These are phyloP conservation scores for Lagodon rhomboides DNA, from an alignment of 2,797 vertebrate genomes.

Conservation along the genomic window DNA sequence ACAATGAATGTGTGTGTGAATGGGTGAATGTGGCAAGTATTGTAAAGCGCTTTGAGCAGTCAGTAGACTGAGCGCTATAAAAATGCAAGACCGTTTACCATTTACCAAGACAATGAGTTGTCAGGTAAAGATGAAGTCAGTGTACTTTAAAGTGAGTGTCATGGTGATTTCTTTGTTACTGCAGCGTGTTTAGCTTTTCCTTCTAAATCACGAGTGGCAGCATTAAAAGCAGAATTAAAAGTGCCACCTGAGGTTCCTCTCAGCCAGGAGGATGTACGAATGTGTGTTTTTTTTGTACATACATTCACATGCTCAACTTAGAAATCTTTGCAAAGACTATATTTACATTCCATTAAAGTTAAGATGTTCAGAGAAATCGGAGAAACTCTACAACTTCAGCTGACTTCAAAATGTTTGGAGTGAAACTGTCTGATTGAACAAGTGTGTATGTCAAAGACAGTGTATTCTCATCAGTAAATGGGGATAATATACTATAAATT, in stretches of 20 bases:
- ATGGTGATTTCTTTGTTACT: not conserved
- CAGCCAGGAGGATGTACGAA: not conserved
- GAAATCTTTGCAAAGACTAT: not conserved
- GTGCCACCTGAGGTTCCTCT: slow-evolving; percentile 8
- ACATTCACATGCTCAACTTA: not conserved
- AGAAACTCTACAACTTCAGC: slow-evolving; percentile 15
- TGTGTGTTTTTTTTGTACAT: slow-evolving; percentile 10
- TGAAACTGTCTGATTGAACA: slow-evolving; percentile 21
- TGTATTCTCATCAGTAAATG: slow-evolving; percentile 53
- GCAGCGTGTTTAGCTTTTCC: not conserved
- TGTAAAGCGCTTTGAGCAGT: no score
- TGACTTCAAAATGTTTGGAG: slow-evolving; percentile 8
- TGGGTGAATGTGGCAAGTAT: no score
- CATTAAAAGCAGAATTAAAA: slow-evolving; percentile 22
- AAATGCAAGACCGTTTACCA: no score
- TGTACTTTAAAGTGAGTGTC: not conserved
- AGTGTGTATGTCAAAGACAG: slow-evolving; percentile 3
- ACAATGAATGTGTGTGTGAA: no score
- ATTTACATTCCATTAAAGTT: slow-evolving; percentile 15
- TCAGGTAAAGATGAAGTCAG: not conserved
- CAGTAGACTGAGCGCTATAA: no score
- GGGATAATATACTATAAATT: slow-evolving; percentile 57
- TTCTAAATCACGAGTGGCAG: slow-evolving; percentile 27
- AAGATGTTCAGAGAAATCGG: slow-evolving; percentile 11
- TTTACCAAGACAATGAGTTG: no score